phyloP scores from a whole-genome alignment of 2,797 vertebrate species.

The Trichosurus vulpecula region DNA sequence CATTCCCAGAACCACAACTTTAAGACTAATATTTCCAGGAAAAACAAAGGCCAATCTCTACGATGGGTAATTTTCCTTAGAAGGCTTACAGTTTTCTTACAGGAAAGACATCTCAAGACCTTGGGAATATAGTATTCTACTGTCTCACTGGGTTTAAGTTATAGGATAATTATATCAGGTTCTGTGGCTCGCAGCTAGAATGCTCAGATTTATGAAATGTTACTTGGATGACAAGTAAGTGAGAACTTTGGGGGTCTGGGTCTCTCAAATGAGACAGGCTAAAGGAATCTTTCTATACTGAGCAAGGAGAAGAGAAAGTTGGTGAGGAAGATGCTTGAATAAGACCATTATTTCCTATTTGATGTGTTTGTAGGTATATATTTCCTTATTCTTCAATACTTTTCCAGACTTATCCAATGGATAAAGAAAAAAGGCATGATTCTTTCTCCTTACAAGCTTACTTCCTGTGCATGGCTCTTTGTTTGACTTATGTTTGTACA shows the following conservation, averaged over 20 bases:
- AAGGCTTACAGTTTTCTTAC: conserved; percentile 44
- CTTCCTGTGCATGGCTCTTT: neutral
- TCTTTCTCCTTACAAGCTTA: neutral
- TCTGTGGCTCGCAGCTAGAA: conserved; percentile 33
- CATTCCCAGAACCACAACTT: conserved; percentile 39
- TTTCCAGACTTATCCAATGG: neutral
- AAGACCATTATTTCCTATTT: rapidly evolving
- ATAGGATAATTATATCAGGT: neutral
- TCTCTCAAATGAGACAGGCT: neutral
- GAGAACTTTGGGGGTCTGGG: neutral
- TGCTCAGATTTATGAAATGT: conserved; percentile 44
- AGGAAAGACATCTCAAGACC: neutral
- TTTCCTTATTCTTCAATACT: neutral
- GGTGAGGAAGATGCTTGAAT: neutral
- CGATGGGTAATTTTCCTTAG: conserved; percentile 8
- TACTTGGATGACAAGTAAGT: neutral
- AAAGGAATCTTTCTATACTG: neutral
- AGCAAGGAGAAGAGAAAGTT: neutral
- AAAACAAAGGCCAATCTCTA: neutral
- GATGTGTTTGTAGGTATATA: neutral
- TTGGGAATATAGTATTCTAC: neutral
- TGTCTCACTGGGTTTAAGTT: conserved; percentile 26
- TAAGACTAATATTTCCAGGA: conserved; percentile 19
- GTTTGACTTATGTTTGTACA: neutral
- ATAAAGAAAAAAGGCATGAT: neutral